Evolutionary conservation across 2,797 vertebrate genomes (phyloP).

Genomic region (Myotis vivesi): DNA sequence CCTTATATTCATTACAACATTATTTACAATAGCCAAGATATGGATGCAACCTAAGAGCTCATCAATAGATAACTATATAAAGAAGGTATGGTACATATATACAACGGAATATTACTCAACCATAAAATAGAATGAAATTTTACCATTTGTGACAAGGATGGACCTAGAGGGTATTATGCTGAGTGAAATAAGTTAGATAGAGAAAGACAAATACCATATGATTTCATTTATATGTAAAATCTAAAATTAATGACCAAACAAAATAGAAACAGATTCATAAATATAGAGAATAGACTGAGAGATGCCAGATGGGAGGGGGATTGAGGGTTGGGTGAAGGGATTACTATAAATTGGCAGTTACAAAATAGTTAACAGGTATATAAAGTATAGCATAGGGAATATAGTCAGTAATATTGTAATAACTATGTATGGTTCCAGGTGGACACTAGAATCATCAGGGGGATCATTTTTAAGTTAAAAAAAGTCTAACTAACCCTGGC

Average conservation of each 20-base stretch:
- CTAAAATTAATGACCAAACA: not conserved
- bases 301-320: not conserved
- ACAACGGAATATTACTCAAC: not conserved
- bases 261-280: not conserved
- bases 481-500: not conserved
- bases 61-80: not conserved
- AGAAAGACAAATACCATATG: not conserved
- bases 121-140: not conserved
- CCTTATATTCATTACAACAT: not conserved
- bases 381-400: not conserved
- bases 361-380: not conserved
- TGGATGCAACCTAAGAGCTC: not conserved
- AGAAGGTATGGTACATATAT: not conserved
- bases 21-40: not conserved
- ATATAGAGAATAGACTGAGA: not conserved
- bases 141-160: not conserved
- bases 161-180: not conserved
- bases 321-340: not conserved
- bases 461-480: not conserved
- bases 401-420: not conserved
- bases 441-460: not conserved
- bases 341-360: not conserved
- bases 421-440: not conserved
- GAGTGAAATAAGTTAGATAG: not conserved
- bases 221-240: not conserved